Conservation (phyloP, 2,888 invertebrate genomes). For the Brachycybe producta region DNA sequence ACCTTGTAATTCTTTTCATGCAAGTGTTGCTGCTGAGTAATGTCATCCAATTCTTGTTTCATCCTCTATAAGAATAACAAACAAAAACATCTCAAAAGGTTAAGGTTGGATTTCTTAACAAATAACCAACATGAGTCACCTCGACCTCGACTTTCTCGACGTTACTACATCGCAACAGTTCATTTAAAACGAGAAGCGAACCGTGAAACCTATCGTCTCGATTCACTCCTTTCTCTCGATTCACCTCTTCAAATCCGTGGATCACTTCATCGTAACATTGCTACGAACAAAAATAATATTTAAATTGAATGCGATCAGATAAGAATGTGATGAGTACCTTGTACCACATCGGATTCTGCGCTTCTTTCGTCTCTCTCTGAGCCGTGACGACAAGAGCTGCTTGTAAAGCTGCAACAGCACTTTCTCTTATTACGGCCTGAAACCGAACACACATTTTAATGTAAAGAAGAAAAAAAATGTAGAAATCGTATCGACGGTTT, state of each 20-base stretch:
- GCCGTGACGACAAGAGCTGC: constrained; percentile 89
- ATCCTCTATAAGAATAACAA: constrained; percentile 27
- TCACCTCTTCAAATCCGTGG: constrained; percentile 56
- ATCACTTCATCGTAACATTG: constrained; percentile 85
- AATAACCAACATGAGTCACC: no score
- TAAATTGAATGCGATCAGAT: background rate
- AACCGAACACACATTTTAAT: constrained; percentile 20
- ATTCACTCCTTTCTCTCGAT: constrained; percentile 61
- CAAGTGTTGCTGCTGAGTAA: constrained; percentile 32
- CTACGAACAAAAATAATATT: constrained; percentile 4
- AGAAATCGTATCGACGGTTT: background rate
- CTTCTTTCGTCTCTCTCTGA: constrained; percentile 87
- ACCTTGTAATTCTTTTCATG: constrained; percentile 27
- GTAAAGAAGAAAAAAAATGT: background rate
- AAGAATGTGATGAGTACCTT: constrained; percentile 29
- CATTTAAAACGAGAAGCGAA: constrained; percentile 81
- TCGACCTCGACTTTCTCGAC: constrained; percentile 40
- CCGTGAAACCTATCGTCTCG: constrained; percentile 87
- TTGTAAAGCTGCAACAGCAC: constrained; percentile 84
- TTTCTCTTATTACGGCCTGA: constrained; percentile 69
- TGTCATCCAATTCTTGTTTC: constrained; percentile 34
- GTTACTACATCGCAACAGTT: constrained; percentile 80
- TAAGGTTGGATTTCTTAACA: no score
- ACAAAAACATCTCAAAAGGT: constrained; percentile 24
- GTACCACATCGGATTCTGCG: constrained; percentile 73